Percentiles rank a stretch among this genome's conserved stretches.
phyloP scores from a whole-genome alignment of 2,888 invertebrate species.

The Diabrotica balteata region DNA sequence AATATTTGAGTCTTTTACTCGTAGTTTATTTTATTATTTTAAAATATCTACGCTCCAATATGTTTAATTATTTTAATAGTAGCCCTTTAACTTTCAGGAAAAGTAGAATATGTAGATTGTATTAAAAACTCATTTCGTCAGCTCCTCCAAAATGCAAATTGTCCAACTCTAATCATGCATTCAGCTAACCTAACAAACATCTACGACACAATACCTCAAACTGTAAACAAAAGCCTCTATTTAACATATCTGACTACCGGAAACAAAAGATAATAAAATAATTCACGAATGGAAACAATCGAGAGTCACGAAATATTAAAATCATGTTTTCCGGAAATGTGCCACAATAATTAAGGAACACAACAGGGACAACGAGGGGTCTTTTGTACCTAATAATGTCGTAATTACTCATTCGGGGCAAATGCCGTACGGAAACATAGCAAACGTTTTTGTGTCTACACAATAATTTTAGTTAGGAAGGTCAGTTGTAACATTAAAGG shows the following conservation, averaged over 20 bases:
- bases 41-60: too few relatives aligned
- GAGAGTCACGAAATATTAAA: slow-evolving; percentile 36
- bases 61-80: too few relatives aligned
- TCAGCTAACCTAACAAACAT: slow-evolving; percentile 9
- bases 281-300: slow-evolving; percentile 31
- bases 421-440: slow-evolving; percentile 7
- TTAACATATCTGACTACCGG: slow-evolving; percentile 28
- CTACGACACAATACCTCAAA: slow-evolving; percentile 13
- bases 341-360: slow-evolving; percentile 32
- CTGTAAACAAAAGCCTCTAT: slow-evolving; percentile 23
- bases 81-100: too few relatives aligned
- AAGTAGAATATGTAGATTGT: too few relatives aligned
- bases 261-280: slow-evolving; percentile 34
- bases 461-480: neutral
- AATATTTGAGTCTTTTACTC: too few relatives aligned
- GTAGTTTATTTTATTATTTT: too few relatives aligned
- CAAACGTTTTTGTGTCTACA: slow-evolving; percentile 2
- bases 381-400: slow-evolving; percentile 28
- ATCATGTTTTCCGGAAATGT: slow-evolving; percentile 35
- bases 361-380: slow-evolving; percentile 17
- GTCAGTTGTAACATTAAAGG: neutral
- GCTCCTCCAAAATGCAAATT: slow-evolving; percentile 4
- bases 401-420: slow-evolving; percentile 24
- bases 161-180: slow-evolving; percentile 16
- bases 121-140: too few relatives aligned